Conservation (phyloP, 2,113 vertebrate species). For the Isichthys henryi region DNA sequence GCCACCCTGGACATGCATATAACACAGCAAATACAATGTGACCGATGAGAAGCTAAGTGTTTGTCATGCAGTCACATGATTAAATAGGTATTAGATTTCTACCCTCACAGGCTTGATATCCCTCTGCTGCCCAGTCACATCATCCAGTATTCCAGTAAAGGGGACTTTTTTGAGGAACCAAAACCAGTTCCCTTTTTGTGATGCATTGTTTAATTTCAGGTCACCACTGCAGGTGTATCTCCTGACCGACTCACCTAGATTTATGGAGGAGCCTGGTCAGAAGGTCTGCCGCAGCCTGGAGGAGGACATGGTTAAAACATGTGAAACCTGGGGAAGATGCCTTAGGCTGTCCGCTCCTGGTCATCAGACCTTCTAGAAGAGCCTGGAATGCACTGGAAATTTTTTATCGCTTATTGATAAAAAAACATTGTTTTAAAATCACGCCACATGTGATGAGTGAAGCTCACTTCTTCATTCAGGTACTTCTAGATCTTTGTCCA, state of each 20-base stretch:
- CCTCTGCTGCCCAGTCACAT: neutral
- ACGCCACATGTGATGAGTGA: neutral
- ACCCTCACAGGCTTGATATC: neutral
- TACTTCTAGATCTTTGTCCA: neutral
- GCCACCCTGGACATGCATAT: neutral
- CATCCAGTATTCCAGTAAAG: neutral
- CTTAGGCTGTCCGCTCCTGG: neutral
- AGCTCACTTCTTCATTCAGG: neutral
- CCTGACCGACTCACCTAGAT: neutral
- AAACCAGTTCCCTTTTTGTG: neutral
- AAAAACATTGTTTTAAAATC: neutral
- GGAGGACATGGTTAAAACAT: neutral
- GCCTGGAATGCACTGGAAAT: neutral
- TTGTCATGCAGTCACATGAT: neutral
- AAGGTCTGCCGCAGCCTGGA: neutral
- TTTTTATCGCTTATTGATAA: neutral
- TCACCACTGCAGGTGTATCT: neutral
- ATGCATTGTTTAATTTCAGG: conserved; percentile 1
- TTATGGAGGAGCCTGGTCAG: neutral
- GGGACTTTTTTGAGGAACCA: neutral
- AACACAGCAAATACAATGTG: conserved; percentile 1
- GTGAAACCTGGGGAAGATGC: neutral
- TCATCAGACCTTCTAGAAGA: neutral
- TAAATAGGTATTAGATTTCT: neutral
- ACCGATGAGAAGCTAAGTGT: neutral